Conservation (phyloP, 2,797 vertebrate genomes). For the Gambelia wislizenii region DNA sequence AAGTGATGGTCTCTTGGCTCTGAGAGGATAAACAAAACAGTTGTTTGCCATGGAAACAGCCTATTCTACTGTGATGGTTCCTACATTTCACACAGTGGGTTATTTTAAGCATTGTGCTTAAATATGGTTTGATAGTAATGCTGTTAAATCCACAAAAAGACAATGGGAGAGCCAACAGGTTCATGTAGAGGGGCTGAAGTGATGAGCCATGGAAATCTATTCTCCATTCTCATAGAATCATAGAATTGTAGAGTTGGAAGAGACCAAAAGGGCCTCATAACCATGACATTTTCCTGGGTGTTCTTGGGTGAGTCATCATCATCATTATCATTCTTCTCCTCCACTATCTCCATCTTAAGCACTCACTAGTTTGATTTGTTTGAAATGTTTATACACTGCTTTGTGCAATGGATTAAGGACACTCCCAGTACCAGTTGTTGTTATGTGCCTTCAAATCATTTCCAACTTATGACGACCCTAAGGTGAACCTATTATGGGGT, state of each 20-base stretch:
- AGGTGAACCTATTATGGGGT: no score
- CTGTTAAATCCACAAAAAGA: neutral
- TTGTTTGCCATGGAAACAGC: conserved; percentile 4
- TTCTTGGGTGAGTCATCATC: neutral
- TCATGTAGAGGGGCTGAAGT: neutral
- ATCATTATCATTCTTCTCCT: no score
- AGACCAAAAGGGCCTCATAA: no score
- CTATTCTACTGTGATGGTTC: neutral
- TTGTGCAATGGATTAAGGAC: neutral
- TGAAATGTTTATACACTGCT: neutral
- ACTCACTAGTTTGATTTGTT: neutral
- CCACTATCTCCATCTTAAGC: neutral
- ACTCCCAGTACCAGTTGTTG: neutral
- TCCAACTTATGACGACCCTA: no score
- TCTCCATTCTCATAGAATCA: no score
- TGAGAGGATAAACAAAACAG: conserved; percentile 44
- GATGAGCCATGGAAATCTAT: neutral
- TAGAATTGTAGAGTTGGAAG: no score
- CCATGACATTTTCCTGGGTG: neutral
- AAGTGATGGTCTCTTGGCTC: conserved; percentile 55
- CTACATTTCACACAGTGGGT: neutral
- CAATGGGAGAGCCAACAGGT: no score
- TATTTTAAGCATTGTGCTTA: neutral
- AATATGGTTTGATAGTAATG: neutral
- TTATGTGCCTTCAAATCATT: no score